Percentiles rank a stretch among this genome's conserved stretches.
phyloP scores from a whole-genome alignment of 1,140 invertebrate genomes.

The Drosophila tropicalis region DNA sequence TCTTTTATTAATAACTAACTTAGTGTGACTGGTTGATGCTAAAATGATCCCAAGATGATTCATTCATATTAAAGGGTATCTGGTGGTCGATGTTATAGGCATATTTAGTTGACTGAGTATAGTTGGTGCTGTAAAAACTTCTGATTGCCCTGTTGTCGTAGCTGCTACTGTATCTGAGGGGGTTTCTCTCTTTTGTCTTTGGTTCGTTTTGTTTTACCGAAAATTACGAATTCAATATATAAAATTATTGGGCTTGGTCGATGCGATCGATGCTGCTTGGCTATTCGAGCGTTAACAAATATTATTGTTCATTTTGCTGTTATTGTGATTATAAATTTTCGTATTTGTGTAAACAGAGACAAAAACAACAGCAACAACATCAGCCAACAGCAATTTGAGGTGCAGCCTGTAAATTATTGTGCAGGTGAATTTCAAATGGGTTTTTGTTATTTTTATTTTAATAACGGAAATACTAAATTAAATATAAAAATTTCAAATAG shows the following conservation, averaged over 20 bases:
- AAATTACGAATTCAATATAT: constrained; percentile 66
- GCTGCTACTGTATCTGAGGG: constrained; percentile 33
- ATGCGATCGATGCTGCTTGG: constrained; percentile 17
- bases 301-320: constrained; percentile 81
- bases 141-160: constrained; percentile 5
- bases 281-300: constrained; percentile 81
- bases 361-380: constrained; percentile 33
- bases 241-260: constrained; percentile 79
- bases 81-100: background rate
- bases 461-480: constrained; percentile 77
- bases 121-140: constrained; percentile 14
- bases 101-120: background rate
- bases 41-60: too few relatives aligned
- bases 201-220: constrained; percentile 44
- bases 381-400: constrained; percentile 43
- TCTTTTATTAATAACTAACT: too few relatives aligned
- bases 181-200: constrained; percentile 58
- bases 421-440: constrained; percentile 61
- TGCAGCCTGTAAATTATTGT: constrained; percentile 72
- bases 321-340: constrained; percentile 82
- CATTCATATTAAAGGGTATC: constrained; percentile 2
- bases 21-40: too few relatives aligned
- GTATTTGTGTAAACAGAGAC: constrained; percentile 66
- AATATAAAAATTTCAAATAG: constrained; percentile 66
- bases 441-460: constrained; percentile 58